A percentile compares a stretch with the other conserved stretches of the same genome.
Evolutionary conservation across 53 echinoderm and acorn worm genomes (phyloP).

Genomic region (Paracentrotus lividus): DNA sequence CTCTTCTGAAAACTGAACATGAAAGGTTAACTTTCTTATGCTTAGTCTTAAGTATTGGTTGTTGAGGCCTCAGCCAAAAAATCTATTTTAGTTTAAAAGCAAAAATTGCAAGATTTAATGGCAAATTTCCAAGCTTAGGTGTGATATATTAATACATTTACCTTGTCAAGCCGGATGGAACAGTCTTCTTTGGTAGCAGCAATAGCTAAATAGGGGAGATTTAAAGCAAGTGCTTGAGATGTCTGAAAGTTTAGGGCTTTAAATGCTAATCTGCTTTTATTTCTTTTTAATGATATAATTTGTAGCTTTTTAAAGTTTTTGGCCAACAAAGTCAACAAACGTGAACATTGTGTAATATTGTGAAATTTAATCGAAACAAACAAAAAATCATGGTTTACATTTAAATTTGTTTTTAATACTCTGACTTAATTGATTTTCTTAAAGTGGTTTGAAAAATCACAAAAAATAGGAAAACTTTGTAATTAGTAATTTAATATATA

Average conservation of each 20-base stretch:
- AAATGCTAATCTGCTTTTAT: not conserved
- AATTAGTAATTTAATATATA: no score
- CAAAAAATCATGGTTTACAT: no score
- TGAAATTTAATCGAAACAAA: no score
- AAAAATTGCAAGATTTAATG: constrained; percentile 9
- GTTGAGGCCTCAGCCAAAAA: constrained; percentile 25
- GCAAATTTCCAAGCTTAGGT: constrained; percentile 39
- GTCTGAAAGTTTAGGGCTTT: not conserved
- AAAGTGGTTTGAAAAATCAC: no score
- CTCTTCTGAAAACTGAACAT: not conserved
- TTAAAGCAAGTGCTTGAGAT: not conserved
- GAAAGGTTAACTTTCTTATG: not conserved
- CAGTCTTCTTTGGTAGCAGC: not conserved
- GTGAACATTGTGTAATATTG: no score
- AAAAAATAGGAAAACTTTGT: no score
- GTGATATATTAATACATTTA: not conserved
- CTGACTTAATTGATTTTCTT: no score
- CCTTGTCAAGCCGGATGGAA: not conserved
- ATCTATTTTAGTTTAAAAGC: constrained; percentile 3
- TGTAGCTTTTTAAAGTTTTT: no score
- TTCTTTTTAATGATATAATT: not conserved
- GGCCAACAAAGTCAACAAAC: no score
- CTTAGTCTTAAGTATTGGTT: not conserved
- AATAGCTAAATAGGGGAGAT: not conserved
- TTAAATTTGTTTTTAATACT: no score